Percentiles rank a stretch among this genome's conserved stretches.
phyloP scores from a whole-genome alignment of 1,140 invertebrate genomes.

The Atopsyche davidsoni region DNA sequence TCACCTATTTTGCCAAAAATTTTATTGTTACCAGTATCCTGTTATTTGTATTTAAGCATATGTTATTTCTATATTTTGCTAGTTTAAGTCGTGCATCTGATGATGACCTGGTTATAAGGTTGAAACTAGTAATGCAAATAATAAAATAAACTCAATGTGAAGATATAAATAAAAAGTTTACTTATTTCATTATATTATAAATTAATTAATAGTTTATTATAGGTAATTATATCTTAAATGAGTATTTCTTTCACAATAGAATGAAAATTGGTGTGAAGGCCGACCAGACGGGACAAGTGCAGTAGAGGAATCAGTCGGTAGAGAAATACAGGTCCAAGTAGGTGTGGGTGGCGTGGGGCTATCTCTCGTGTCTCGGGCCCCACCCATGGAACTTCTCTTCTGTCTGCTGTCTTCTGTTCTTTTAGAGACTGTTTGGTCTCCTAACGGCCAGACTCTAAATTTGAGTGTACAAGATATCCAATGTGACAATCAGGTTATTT shows the following conservation, averaged over 20 bases:
- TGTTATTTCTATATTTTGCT: too few relatives aligned
- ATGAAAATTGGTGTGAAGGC: slow-evolving; percentile 27
- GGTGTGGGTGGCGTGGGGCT: slow-evolving; percentile 71
- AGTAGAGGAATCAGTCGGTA: slow-evolving; percentile 3
- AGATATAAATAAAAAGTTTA: too few relatives aligned
- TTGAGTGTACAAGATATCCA: slow-evolving; percentile 76
- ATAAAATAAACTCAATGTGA: too few relatives aligned
- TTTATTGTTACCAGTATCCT: too few relatives aligned
- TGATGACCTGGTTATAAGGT: too few relatives aligned
- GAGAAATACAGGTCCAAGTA: slow-evolving; percentile 57
- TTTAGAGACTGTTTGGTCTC: slow-evolving; percentile 57
- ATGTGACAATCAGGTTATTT: slow-evolving; percentile 75
- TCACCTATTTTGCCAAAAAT: too few relatives aligned
- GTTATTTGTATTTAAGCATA: too few relatives aligned
- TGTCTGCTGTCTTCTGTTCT: slow-evolving; percentile 67
- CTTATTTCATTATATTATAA: too few relatives aligned
- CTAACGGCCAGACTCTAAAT: slow-evolving; percentile 57
- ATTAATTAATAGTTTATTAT: too few relatives aligned
- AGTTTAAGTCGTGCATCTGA: too few relatives aligned
- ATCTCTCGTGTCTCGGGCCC: slow-evolving; percentile 72
- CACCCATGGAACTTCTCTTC: slow-evolving; percentile 83
- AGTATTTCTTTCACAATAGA: slow-evolving; percentile 14
- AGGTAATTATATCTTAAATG: too few relatives aligned
- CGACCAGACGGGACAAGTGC: slow-evolving; percentile 16
- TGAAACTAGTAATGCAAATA: too few relatives aligned